Evolutionary conservation across 2,888 invertebrate genomes (phyloP).

Genomic region (Thecocarcelia acutangulata): DNA sequence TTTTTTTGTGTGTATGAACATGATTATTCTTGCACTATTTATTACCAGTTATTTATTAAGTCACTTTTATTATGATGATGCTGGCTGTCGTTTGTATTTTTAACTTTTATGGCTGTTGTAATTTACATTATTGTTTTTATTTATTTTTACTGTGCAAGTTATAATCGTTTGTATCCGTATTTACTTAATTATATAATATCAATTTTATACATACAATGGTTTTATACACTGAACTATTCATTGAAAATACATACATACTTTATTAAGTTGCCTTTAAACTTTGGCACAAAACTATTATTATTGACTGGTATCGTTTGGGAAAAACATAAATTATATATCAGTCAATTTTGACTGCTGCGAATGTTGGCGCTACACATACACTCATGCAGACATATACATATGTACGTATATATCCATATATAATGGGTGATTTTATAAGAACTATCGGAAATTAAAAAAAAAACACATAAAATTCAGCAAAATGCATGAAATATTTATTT

Average conservation of each 20-base stretch:
- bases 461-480: too few species aligned
- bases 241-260: conserved; percentile 43
- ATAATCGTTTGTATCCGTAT: conserved; percentile 26
- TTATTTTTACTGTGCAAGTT: conserved; percentile 40
- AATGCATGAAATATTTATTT: too few species aligned
- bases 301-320: not conserved
- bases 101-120: not conserved
- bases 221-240: not conserved
- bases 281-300: conserved; percentile 6
- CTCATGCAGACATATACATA: too few species aligned
- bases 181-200: conserved; percentile 27
- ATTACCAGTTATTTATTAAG: not conserved
- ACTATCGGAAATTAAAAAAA: too few species aligned
- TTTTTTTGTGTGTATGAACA: too few species aligned
- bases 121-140: conserved; percentile 4
- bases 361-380: not conserved
- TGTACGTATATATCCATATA: too few species aligned
- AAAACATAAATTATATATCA: conserved; percentile 47
- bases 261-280: conserved; percentile 42
- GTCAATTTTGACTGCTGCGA: conserved; percentile 32
- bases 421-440: too few species aligned
- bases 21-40: too few species aligned
- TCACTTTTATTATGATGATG: not conserved
- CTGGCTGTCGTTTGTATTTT: too few species aligned
- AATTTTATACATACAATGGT: too few species aligned